Base-by-base conservation (phyloP, 2,888 invertebrate species). In the Chrysina gloriosa region DNA sequence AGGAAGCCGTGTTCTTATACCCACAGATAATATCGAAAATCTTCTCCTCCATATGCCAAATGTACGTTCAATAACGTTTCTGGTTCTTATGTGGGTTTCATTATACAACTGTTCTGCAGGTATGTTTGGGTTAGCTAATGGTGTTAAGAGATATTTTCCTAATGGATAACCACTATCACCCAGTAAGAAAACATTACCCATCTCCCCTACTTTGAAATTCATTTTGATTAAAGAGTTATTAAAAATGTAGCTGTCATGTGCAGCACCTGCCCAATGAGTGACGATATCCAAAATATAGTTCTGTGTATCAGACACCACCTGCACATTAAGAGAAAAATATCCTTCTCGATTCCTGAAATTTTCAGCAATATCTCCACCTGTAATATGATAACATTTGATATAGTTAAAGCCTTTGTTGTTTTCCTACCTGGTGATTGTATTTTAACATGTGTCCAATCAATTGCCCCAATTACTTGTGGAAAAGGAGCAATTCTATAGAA, bases 251-350 rank as follows among this genome's bases (percentile, higher is more conserved):
- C 48, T 16, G 39, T 73, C 71, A 45, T 73, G 70, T 6, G 25
- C 66, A 6, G 68, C 70, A 0, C 68, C 69, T 42, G 70, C 65
- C 72, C 72, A 73, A n/a, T 67, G 61, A 34, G 71, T 70, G 45
- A 73, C 73, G 50, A 74, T 65, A 68, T 75, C 65, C 3, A 56
- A 16, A 31, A 77, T 72, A 54, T 69, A 71, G 27, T 76, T 54
- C 16, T 71, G 47, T n/a, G 73, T 67, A 68, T 77, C 71, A 31
- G 67, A 71, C 9, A 75, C 65, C 3, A 65, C 68, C 66, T 78
- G 76, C 19, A 77, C 75, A 67, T 78, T 78, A 1, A 77, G 21
- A 11, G 75, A 77, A 71, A 78, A 78, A 56, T 69, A 74, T 1
- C 73, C 72, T 69, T 77, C 77, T 34, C 75, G 56, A 63, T 77